Conservation (phyloP, 2,888 invertebrate species). For the Capitulum mitella region DNA sequence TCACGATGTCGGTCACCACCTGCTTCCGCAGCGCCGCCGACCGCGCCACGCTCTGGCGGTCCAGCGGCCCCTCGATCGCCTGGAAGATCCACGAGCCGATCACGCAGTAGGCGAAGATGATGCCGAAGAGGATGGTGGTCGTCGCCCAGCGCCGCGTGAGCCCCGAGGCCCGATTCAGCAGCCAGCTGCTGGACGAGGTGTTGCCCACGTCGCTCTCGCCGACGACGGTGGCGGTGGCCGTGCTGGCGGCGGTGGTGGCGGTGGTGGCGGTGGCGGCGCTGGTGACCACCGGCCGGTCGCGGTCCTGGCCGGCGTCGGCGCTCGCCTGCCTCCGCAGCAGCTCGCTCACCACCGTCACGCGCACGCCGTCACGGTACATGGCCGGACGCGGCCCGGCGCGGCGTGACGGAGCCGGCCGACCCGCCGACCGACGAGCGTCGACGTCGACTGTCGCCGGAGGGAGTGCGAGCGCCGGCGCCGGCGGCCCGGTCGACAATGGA, state of each 20-base stretch:
- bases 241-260: too few species aligned
- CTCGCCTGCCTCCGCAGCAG: background rate
- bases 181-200: background rate
- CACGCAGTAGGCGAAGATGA: background rate
- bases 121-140: background rate
- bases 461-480: too few species aligned
- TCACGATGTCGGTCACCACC: background rate
- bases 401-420: background rate
- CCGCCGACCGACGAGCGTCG: background rate
- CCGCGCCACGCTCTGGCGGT: background rate
- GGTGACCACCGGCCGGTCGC: too few species aligned
- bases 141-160: background rate
- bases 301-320: too few species aligned
- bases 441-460: background rate
- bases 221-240: too few species aligned
- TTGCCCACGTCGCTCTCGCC: too few species aligned
- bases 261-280: too few species aligned
- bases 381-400: background rate
- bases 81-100: background rate
- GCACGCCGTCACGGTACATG: background rate
- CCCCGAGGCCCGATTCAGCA: background rate
- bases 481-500: too few species aligned
- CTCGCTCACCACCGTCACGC: background rate
- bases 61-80: background rate
- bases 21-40: background rate